These are phyloP conservation scores for Crocodylus rhombifer DNA, from an alignment of 2,797 vertebrate genomes.

Conservation along the genomic window DNA sequence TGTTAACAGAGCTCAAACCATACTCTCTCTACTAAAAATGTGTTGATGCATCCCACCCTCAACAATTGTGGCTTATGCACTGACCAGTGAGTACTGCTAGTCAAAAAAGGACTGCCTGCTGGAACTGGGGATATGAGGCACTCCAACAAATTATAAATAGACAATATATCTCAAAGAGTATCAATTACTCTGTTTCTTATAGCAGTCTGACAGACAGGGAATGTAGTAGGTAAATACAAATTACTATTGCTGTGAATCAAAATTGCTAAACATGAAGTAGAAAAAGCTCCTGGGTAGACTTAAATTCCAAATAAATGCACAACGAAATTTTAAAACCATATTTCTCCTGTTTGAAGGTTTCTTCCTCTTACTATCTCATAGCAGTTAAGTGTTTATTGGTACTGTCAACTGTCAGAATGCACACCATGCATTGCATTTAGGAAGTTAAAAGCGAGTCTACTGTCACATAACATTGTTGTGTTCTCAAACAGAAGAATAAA, in stretches of 20 bases:
- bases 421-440: not conserved
- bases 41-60: too few relatives aligned
- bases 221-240: not conserved
- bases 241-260: slow-evolving; percentile 17
- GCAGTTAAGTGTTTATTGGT: not conserved
- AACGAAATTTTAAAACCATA: not conserved
- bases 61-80: too few relatives aligned
- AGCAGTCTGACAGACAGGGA: not conserved
- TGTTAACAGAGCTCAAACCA: too few relatives aligned
- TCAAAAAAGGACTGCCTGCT: too few relatives aligned
- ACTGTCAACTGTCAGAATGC: accelerated
- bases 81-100: too few relatives aligned
- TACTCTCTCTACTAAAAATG: too few relatives aligned
- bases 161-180: not conserved
- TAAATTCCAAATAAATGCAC: not conserved
- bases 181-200: not conserved
- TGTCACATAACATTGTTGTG: accelerated
- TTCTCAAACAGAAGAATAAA: not conserved
- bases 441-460: not conserved
- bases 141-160: not conserved
- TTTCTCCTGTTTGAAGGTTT: not conserved
- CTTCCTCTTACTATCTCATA: not conserved
- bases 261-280: not conserved
- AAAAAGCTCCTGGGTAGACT: not conserved
- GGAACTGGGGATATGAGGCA: too few relatives aligned